Evolutionary conservation across 2,888 invertebrate species (phyloP).

Genomic region (Julus scanicus): DNA sequence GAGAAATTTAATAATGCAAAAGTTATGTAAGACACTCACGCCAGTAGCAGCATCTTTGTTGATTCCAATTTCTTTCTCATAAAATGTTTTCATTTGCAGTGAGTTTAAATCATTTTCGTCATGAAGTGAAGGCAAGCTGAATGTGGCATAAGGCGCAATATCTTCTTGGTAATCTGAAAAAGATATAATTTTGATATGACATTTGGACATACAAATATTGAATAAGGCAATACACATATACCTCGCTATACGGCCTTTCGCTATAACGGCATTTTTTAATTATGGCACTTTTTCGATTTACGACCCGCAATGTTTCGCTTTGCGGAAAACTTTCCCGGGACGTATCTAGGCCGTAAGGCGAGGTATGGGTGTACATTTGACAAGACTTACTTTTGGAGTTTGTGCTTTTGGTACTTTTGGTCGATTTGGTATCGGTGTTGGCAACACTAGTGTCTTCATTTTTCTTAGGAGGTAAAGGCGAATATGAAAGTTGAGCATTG

Average conservation of each 20-base stretch:
- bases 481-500: conserved; percentile 54
- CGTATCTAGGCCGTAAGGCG: too few relatives aligned
- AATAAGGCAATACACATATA: not conserved
- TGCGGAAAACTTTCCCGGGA: too few relatives aligned
- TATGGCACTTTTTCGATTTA: too few relatives aligned
- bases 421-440: conserved; percentile 51
- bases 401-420: conserved; percentile 54
- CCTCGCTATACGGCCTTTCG: not conserved
- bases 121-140: conserved; percentile 61
- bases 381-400: conserved; percentile 51
- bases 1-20: not conserved
- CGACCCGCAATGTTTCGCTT: too few relatives aligned
- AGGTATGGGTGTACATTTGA: not conserved
- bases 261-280: too few relatives aligned
- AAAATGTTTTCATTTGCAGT: conserved; percentile 54
- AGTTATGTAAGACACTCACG: not conserved
- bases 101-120: conserved; percentile 54
- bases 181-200: too few relatives aligned
- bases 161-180: conserved; percentile 62
- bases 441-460: conserved; percentile 51
- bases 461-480: conserved; percentile 52
- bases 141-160: conserved; percentile 66
- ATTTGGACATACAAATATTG: too few relatives aligned
- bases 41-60: conserved; percentile 52
- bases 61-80: conserved; percentile 53